These are phyloP conservation scores for Papilio demoleus DNA, from an alignment of 2,888 invertebrate genomes.

Conservation along the genomic window DNA sequence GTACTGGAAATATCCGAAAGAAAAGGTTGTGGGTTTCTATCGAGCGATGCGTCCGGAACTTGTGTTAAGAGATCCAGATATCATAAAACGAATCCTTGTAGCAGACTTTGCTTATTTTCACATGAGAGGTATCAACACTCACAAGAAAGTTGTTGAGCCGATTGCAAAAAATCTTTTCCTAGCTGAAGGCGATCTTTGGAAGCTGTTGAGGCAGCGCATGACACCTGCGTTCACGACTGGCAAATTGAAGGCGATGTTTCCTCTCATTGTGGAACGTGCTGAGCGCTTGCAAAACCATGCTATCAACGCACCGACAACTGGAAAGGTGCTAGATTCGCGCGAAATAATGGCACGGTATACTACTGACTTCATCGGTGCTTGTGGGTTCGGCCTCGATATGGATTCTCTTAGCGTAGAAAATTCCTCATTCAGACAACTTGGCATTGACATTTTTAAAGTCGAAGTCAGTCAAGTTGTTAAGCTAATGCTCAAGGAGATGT, in stretches of 20 bases:
- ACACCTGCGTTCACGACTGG: not conserved
- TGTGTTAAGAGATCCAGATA: not conserved
- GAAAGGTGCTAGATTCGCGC: not conserved
- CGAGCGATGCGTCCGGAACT: not conserved
- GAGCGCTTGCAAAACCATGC: not conserved
- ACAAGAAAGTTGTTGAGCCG: not conserved
- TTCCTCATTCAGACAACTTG: constrained; percentile 53
- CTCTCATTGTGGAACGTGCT: not conserved
- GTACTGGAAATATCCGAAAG: not conserved
- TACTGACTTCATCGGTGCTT: constrained; percentile 48
- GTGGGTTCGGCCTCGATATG: constrained; percentile 57
- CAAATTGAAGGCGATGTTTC: constrained; percentile 2
- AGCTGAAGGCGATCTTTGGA: not conserved
- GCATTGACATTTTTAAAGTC: constrained; percentile 51
- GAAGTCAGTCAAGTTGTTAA: constrained; percentile 45
- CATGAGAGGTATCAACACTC: not conserved
- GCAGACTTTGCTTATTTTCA: not conserved
- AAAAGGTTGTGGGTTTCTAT: not conserved
- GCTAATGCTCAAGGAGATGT: constrained; percentile 52
- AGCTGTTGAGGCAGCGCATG: not conserved
- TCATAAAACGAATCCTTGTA: not conserved
- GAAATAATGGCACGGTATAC: not conserved
- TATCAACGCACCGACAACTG: not conserved
- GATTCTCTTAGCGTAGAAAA: constrained; percentile 54
- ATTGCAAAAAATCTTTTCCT: not conserved